Percentiles rank a stretch among this genome's conserved stretches.
Conservation (phyloP, 2,113 vertebrate species). For the Gallinago media region DNA sequence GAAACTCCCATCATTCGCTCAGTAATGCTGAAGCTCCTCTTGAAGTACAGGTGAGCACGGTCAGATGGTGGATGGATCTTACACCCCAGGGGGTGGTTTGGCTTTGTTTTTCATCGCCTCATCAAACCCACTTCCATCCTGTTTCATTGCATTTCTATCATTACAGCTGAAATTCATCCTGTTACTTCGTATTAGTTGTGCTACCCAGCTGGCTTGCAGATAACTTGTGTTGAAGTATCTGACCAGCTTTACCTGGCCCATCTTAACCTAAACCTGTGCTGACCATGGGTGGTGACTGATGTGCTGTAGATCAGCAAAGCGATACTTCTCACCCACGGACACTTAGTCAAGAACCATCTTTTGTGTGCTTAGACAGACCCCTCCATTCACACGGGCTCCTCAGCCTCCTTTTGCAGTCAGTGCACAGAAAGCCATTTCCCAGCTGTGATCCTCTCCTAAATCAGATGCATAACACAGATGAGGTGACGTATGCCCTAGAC, state of each 20-base stretch:
- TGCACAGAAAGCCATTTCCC: background rate
- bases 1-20: constrained; percentile 92
- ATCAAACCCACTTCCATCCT: background rate
- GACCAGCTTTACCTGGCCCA: background rate
- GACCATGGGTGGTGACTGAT: background rate
- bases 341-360: too few species aligned
- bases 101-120: background rate
- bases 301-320: background rate
- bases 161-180: background rate
- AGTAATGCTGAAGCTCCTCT: constrained; percentile 89
- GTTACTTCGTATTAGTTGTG: background rate
- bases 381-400: background rate
- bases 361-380: background rate
- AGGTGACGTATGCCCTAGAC: background rate
- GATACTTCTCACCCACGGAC: background rate
- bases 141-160: background rate
- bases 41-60: constrained; percentile 90
- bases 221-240: background rate
- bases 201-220: background rate
- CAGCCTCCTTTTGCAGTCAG: background rate
- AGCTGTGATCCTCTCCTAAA: background rate
- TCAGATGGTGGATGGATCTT: too few species aligned
- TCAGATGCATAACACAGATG: background rate
- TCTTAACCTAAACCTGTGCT: background rate
- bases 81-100: background rate